Conservation (phyloP, 2,797 vertebrate genomes). For the Neosilurus hyrtlii region DNA sequence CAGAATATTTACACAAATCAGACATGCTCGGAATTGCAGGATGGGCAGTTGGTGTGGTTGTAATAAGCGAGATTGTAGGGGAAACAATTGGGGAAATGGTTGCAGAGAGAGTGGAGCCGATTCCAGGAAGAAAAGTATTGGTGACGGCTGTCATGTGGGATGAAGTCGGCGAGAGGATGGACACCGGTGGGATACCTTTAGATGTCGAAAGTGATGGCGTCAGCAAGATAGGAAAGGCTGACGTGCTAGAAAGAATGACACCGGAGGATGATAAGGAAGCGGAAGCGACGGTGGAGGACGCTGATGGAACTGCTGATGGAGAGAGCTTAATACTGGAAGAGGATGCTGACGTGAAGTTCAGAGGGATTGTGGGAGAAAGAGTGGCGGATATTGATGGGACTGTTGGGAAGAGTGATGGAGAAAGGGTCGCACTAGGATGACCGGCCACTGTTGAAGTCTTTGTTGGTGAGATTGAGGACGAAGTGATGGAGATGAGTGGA, state of each 20-base stretch:
- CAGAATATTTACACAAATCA: constrained; percentile 70
- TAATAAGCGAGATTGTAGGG: background rate
- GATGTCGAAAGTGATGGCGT: background rate
- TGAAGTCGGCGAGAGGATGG: background rate
- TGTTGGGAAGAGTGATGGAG: constrained; percentile 16
- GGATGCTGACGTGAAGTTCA: background rate
- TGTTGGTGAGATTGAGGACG: background rate
- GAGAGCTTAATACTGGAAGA: background rate
- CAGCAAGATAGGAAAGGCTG: background rate
- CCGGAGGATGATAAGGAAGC: constrained; percentile 1
- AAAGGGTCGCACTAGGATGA: background rate
- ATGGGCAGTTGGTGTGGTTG: background rate
- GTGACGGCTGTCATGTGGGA: background rate
- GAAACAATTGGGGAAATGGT: constrained; percentile 14
- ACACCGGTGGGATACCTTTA: background rate
- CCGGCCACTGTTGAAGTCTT: background rate
- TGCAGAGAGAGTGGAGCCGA: constrained; percentile 6
- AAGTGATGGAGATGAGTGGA: background rate
- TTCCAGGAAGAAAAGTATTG: background rate
- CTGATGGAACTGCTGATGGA: background rate
- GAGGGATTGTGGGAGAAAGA: background rate
- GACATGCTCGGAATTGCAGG: constrained; percentile 35
- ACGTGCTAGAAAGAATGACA: background rate
- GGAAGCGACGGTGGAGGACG: background rate
- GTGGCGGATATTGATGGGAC: background rate